phyloP scores from a whole-genome alignment of 2,113 vertebrate species.

The Oxyruncus cristatus region DNA sequence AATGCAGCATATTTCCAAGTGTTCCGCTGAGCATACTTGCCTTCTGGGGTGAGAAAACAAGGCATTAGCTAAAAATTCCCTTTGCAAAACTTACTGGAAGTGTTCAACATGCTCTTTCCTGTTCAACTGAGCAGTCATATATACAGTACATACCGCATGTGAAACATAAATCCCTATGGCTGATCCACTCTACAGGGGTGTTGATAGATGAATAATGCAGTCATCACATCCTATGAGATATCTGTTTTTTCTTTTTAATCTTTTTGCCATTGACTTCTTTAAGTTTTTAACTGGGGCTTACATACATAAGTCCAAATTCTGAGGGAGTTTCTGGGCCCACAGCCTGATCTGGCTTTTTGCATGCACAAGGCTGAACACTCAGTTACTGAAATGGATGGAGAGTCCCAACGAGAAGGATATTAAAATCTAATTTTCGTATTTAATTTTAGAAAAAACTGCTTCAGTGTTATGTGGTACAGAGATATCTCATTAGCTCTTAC shows the following conservation, averaged over 20 bases:
- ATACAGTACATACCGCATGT: not conserved
- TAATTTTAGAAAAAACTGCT: conserved; percentile 47
- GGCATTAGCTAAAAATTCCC: not conserved
- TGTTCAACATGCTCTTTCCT: not conserved
- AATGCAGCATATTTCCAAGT: fast-evolving
- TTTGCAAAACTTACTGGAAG: not conserved
- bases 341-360: not conserved
- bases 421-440: conserved; percentile 52
- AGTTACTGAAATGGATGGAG: not conserved
- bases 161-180: not conserved
- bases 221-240: not conserved
- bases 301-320: not conserved
- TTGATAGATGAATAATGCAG: not conserved
- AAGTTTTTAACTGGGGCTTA: not conserved
- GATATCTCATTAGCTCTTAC: conserved; percentile 19
- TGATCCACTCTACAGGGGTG: not conserved
- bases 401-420: conserved; percentile 34
- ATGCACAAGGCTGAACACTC: not conserved
- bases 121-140: not conserved
- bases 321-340: not conserved
- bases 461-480: conserved; percentile 10
- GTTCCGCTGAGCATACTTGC: not conserved
- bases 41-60: not conserved
- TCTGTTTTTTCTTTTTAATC: not conserved
- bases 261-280: not conserved